These are phyloP conservation scores for Aptenodytes patagonicus DNA, from an alignment of 2,113 vertebrate genomes.

Conservation along the genomic window DNA sequence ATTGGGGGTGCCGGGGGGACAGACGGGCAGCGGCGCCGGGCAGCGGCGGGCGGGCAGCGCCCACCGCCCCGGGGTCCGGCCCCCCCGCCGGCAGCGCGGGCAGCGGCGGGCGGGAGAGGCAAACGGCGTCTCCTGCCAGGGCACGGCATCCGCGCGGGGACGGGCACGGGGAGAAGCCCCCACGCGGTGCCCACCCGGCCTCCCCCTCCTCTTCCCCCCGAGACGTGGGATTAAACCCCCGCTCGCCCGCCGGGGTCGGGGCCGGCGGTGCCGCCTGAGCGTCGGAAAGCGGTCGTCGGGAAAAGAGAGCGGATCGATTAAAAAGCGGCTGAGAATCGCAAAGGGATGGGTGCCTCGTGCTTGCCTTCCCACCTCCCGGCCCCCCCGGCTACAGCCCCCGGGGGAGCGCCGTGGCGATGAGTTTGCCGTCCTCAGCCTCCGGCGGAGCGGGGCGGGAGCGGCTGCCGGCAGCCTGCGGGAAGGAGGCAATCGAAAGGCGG, in stretches of 20 bases:
- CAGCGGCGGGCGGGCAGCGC: not conserved
- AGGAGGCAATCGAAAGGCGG: not conserved
- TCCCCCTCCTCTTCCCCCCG: too few species aligned
- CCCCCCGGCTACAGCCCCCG: too few species aligned
- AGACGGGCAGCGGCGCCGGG: too few species aligned
- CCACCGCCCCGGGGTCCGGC: too few species aligned
- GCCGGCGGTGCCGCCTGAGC: too few species aligned
- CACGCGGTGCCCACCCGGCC: too few species aligned
- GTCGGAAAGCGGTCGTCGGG: not conserved
- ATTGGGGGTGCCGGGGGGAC: rapidly evolving
- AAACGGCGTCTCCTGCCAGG: too few species aligned
- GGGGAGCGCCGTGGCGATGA: not conserved
- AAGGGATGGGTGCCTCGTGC: not conserved
- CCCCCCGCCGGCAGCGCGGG: not conserved
- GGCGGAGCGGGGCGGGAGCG: not conserved
- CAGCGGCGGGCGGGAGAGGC: too few species aligned
- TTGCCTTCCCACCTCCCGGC: rapidly evolving
- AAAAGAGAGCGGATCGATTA: not conserved
- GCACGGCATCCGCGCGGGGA: too few species aligned
- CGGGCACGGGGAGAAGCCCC: too few species aligned
- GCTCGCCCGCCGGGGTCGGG: rapidly evolving
- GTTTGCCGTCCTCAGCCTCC: not conserved
- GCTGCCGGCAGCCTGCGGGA: not conserved
- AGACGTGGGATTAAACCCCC: too few species aligned
- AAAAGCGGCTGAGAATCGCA: not conserved